Evolutionary conservation across 2,888 invertebrate genomes (phyloP), one percentile per base, ranked within the genome.

Genomic region (Oeneis ivallda): DNA sequence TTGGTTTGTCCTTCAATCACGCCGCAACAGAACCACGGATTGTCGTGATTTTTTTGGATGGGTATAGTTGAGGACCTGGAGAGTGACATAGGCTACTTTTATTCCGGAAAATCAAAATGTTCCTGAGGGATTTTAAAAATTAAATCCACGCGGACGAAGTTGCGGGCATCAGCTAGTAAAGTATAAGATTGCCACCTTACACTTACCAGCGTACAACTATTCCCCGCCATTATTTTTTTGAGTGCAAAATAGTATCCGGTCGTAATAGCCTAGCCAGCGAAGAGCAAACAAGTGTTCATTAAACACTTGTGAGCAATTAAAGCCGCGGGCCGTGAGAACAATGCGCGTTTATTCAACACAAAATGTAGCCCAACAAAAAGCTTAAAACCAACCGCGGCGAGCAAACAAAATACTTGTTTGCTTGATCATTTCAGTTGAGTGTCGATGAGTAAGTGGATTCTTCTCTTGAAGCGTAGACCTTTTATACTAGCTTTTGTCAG

Each of bases 231-330:
- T 56, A 56, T 56, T 56, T 41, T 26, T 56, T 49, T 19, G 59
- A 60, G 59, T 39, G 49, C 39, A 49, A 60, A 60, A 49, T 60
- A 17, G 49, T 60, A 49, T 72, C 71, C 71, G 62, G 68, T 71
- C 71, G 74, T 60, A 82, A 79, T 77, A 77, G 77, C 78, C 76
- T 73, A 73, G 74, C 70, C 70, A 73, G 79, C 79, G 84, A 82
- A 82, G 78, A 80, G 74, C 67, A 79, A 82, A 83, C 82, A 82
- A 82, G 79, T 81, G 79, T 83, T 85, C 83, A 83, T 85, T 86
- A 84, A 85, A 83, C 83, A 84, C 85, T 85, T 85, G 78, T 82
- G 80, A 78, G 78, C 85, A 84, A 86, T 86, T 84, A 83, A 78
- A 78, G 76, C 75, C 75, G 72, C 79, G 74, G 78, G 73, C 77